These are phyloP conservation scores for Trichopria drosophilae DNA, from an alignment of 2,888 invertebrate genomes.

Conservation along the genomic window DNA sequence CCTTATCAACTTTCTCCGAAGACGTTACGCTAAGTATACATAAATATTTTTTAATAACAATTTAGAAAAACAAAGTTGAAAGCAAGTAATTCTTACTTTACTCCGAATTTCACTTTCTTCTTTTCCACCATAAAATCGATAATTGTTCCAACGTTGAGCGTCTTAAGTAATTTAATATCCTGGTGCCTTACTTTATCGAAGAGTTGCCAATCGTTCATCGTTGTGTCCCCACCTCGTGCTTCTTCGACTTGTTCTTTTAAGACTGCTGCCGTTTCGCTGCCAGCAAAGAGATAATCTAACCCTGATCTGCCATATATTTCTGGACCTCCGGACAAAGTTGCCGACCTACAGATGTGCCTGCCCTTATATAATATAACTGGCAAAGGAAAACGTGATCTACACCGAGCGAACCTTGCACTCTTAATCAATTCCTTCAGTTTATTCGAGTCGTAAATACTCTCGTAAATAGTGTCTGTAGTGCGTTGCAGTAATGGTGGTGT, in stretches of 20 bases:
- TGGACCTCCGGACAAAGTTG: conserved; percentile 73
- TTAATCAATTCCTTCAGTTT: conserved; percentile 68
- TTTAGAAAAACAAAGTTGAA: conserved; percentile 1
- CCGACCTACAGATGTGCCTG: conserved; percentile 73
- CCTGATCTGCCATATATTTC: conserved; percentile 75
- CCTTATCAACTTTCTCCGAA: conserved; percentile 81
- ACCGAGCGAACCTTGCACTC: conserved; percentile 72
- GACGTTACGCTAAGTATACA: conserved; percentile 69
- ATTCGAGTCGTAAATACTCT: conserved; percentile 63
- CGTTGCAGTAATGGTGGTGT: conserved; percentile 48
- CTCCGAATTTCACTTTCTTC: conserved; percentile 78
- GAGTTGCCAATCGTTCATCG: conserved; percentile 61
- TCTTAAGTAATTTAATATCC: conserved; percentile 72
- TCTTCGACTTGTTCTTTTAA: conserved; percentile 43
- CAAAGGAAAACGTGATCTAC: conserved; percentile 74
- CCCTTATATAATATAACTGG: conserved; percentile 77
- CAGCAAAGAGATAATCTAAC: conserved; percentile 64
- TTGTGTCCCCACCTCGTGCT: conserved; percentile 42
- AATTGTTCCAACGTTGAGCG: conserved; percentile 72
- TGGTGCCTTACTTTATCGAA: conserved; percentile 67
- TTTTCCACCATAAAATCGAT: conserved; percentile 85
- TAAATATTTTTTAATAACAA: not conserved
- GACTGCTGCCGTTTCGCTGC: conserved; percentile 46
- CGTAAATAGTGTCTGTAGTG: conserved; percentile 63
- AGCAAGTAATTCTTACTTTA: conserved; percentile 66